These are phyloP conservation scores for Propithecus deckenii DNA, from an alignment of 2,797 vertebrate genomes.

Conservation along the genomic window DNA sequence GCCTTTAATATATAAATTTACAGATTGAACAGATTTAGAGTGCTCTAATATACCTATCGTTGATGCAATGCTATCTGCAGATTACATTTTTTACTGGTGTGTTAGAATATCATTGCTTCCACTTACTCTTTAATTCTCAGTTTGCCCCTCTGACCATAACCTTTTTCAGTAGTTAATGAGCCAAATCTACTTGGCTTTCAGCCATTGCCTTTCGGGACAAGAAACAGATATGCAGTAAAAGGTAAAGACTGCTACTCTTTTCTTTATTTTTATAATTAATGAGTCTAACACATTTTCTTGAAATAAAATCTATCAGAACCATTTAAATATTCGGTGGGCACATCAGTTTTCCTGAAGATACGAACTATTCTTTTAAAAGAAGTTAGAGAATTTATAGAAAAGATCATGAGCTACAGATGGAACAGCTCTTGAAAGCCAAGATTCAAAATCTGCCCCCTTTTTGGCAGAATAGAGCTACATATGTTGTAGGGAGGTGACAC, in stretches of 20 bases:
- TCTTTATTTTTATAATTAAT: conserved; percentile 43
- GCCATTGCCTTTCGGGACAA: neutral
- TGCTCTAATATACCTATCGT: neutral
- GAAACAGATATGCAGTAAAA: neutral
- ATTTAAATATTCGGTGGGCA: conserved; percentile 42
- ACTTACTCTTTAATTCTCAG: neutral
- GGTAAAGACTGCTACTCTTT: neutral
- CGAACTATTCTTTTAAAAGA: conserved; percentile 66
- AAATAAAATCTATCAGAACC: conserved; percentile 53
- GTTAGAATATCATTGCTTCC: neutral
- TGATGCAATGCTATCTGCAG: neutral
- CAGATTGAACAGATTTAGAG: conserved; percentile 24
- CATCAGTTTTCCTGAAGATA: conserved; percentile 38
- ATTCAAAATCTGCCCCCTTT: conserved; percentile 79
- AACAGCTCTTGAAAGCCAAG: conserved; percentile 75
- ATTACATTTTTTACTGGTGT: neutral
- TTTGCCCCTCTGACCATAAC: neutral
- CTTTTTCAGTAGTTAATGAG: neutral
- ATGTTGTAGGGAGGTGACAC: conserved; percentile 83
- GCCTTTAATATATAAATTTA: neutral
- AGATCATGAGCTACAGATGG: conserved; percentile 80
- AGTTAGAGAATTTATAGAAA: conserved; percentile 71
- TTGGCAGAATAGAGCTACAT: conserved; percentile 84
- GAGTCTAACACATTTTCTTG: conserved; percentile 5
- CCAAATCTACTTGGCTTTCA: neutral